Percentiles rank a stretch among this genome's conserved stretches.
phyloP scores from a whole-genome alignment of 2,888 invertebrate genomes.

The Luffia ferchaultella region DNA sequence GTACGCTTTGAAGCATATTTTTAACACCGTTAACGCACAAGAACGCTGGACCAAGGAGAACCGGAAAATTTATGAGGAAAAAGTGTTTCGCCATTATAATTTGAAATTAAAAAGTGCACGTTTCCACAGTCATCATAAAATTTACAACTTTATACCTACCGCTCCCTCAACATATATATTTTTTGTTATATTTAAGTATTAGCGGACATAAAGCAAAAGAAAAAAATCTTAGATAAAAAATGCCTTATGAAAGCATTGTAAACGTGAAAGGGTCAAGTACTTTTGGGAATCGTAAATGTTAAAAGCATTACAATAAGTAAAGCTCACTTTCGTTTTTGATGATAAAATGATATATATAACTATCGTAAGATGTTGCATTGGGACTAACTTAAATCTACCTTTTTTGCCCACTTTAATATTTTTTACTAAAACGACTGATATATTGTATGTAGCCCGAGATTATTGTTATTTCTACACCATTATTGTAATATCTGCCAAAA shows the following conservation, averaged over 20 bases:
- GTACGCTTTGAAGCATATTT: neutral
- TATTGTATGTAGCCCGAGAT: no score
- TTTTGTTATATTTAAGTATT: no score
- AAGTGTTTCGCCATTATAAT: constrained; percentile 40
- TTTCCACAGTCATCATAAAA: neutral
- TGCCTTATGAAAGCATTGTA: neutral
- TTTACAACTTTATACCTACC: no score
- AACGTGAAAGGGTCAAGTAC: neutral
- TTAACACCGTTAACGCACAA: neutral
- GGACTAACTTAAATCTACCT: no score
- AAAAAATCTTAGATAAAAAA: neutral
- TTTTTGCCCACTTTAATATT: no score
- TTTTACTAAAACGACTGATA: no score
- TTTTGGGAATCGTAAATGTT: neutral
- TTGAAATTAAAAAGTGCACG: constrained; percentile 31
- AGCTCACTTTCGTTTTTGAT: neutral
- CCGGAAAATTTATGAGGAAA: constrained; percentile 34
- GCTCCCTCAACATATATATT: no score
- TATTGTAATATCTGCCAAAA: no score
- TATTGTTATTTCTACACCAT: no score
- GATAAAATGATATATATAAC: neutral
- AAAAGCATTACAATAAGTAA: neutral
- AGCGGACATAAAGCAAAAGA: neutral
- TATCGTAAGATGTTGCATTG: no score
- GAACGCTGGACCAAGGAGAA: constrained; percentile 22